These are phyloP conservation scores for Whitmania pigra DNA, from an alignment of 1,140 invertebrate genomes.

Conservation along the genomic window DNA sequence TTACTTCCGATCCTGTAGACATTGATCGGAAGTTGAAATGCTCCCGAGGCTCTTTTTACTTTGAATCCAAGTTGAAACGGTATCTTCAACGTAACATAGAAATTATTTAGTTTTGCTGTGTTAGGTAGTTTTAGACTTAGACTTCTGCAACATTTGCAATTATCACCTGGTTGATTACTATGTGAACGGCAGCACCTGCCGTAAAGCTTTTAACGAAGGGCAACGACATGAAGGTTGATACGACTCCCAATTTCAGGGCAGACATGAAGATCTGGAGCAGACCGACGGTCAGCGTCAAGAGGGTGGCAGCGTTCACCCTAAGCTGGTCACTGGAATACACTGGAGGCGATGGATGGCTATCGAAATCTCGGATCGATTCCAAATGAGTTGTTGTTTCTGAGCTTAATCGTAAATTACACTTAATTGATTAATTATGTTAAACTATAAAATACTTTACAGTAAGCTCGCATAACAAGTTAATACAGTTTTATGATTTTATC, in stretches of 20 bases:
- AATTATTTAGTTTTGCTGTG: neutral
- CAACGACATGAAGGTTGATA: slow-evolving; percentile 21
- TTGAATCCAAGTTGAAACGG: slow-evolving; percentile 20
- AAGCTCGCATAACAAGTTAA: no score
- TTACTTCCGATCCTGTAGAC: slow-evolving; percentile 34
- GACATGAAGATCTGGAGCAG: slow-evolving; percentile 21
- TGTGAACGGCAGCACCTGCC: slow-evolving; percentile 21
- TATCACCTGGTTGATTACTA: slow-evolving; percentile 21
- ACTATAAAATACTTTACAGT: no score
- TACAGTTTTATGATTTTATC: no score
- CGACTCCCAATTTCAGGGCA: slow-evolving; percentile 13
- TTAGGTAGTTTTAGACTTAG: no score
- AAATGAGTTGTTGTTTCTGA: no score
- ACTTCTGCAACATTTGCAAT: no score
- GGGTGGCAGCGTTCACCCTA: slow-evolving; percentile 14
- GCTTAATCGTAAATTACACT: no score
- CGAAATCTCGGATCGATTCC: no score
- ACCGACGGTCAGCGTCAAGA: slow-evolving; percentile 19
- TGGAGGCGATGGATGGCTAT: no score
- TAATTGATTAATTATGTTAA: no score
- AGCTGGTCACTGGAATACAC: neutral
- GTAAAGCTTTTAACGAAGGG: slow-evolving; percentile 22
- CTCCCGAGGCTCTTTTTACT: slow-evolving; percentile 12
- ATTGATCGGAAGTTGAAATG: slow-evolving; percentile 22
- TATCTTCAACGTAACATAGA: neutral